Conservation (phyloP, 37 sponge, comb jelly and placozoan species). For the Trichoplax adhaerens region DNA sequence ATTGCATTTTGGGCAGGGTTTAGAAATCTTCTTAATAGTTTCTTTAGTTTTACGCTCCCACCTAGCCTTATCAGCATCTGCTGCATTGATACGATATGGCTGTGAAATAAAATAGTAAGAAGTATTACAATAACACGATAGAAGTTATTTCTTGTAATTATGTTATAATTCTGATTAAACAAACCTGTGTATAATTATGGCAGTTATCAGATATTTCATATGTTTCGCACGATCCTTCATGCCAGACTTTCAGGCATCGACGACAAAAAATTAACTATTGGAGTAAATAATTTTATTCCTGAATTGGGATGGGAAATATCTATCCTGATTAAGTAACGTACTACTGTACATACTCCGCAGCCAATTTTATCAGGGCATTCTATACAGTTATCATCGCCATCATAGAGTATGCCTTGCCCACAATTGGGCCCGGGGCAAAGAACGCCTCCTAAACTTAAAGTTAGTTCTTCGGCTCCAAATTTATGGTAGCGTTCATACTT, state of each 20-base stretch:
- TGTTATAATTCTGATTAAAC: no score
- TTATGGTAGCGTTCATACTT: constrained; percentile 68
- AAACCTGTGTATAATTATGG: no score
- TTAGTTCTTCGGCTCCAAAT: constrained; percentile 64
- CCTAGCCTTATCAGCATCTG: constrained; percentile 3
- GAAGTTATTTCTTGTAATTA: no score
- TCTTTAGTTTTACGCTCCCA: constrained; percentile 6
- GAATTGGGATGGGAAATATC: no score
- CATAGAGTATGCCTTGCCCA: constrained; percentile 58
- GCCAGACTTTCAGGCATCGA: not conserved
- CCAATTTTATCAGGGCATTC: constrained; percentile 16
- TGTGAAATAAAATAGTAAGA: not conserved
- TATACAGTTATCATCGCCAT: constrained; percentile 20
- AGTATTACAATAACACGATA: not conserved
- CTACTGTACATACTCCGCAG: no score
- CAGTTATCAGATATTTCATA: no score
- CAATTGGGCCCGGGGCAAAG: constrained; percentile 48
- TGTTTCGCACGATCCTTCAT: not conserved
- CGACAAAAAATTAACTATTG: constrained; percentile 3
- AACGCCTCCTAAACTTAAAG: constrained; percentile 74
- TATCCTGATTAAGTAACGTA: no score
- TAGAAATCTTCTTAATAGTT: constrained; percentile 26
- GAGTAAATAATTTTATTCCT: constrained; percentile 3
- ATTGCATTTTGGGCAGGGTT: constrained; percentile 50
- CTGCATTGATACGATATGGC: constrained; percentile 2